Evolutionary conservation across 35 echinoderm and acorn worm genomes (phyloP).

Genomic region (Ptychodera flava): DNA sequence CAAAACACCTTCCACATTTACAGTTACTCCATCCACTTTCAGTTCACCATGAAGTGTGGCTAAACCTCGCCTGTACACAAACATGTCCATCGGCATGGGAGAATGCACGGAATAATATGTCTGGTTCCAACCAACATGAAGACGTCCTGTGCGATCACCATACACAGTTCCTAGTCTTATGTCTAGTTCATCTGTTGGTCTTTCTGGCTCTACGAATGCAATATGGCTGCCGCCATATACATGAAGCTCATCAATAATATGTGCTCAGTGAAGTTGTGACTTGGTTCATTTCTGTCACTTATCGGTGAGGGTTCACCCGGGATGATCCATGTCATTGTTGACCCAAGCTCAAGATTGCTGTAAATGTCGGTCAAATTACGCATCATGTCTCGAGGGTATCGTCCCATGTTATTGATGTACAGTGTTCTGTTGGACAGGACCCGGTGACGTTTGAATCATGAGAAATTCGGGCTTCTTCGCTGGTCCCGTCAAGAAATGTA

Average conservation of each 20-base stretch:
- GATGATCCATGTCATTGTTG: conserved; percentile 61
- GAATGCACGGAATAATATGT: conserved; percentile 47
- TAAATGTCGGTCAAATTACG: conserved; percentile 68
- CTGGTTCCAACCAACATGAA: conserved; percentile 75
- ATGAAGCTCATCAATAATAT: conserved; percentile 83
- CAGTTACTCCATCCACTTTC: conserved; percentile 44
- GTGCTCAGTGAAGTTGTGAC: conserved; percentile 59
- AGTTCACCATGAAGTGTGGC: conserved; percentile 75
- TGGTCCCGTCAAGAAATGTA: conserved; percentile 60
- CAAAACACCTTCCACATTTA: conserved; percentile 82
- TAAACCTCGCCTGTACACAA: conserved; percentile 71
- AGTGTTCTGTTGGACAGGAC: conserved; percentile 79
- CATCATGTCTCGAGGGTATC: conserved; percentile 21
- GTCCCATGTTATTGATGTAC: conserved; percentile 86
- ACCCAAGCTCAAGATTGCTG: conserved; percentile 6
- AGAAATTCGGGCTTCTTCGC: conserved; percentile 57
- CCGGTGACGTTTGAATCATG: conserved; percentile 81
- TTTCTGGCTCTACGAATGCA: conserved; percentile 40
- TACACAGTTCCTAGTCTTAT: conserved; percentile 58
- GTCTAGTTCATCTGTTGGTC: conserved; percentile 17
- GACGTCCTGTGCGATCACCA: conserved; percentile 62
- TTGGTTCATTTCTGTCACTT: conserved; percentile 25
- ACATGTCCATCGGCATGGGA: conserved; percentile 56
- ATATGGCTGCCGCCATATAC: conserved; percentile 68
- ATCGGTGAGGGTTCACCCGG: conserved; percentile 8